These are phyloP conservation scores for Cricetomys ansorgei DNA, from an alignment of 2,113 vertebrate species.

Conservation along the genomic window DNA sequence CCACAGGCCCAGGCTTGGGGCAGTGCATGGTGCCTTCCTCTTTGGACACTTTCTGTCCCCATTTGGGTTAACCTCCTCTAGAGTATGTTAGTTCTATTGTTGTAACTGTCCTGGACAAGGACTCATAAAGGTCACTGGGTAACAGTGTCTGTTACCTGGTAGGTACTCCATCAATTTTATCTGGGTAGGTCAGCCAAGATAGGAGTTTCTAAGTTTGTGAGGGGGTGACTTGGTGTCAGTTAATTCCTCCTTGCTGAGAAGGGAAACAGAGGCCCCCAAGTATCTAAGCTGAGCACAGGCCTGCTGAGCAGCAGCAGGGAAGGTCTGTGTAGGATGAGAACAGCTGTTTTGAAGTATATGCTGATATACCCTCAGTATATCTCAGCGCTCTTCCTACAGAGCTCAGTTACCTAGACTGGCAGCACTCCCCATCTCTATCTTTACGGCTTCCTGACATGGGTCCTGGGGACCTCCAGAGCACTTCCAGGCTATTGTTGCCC, in stretches of 20 bases:
- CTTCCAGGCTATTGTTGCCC: neutral
- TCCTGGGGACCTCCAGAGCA: neutral
- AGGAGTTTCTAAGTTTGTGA: neutral
- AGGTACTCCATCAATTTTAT: neutral
- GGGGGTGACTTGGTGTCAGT: neutral
- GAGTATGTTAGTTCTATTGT: neutral
- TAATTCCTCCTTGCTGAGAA: neutral
- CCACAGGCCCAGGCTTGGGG: neutral
- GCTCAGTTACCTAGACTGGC: neutral
- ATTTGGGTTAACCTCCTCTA: neutral
- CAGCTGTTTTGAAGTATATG: neutral
- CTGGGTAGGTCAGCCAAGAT: neutral
- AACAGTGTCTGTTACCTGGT: neutral
- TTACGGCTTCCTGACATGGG: neutral
- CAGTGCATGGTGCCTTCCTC: neutral
- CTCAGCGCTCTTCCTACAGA: neutral
- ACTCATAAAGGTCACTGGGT: neutral
- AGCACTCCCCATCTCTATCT: too few species aligned
- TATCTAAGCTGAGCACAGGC: neutral
- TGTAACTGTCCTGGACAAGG: neutral
- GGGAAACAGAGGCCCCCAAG: neutral
- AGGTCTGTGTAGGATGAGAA: fast-evolving
- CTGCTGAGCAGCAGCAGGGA: neutral
- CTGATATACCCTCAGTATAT: neutral
- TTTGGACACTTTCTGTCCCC: neutral